Evolutionary conservation across 2,113 vertebrate genomes (phyloP).

Genomic region (Cyanoramphus novaezelandiae): DNA sequence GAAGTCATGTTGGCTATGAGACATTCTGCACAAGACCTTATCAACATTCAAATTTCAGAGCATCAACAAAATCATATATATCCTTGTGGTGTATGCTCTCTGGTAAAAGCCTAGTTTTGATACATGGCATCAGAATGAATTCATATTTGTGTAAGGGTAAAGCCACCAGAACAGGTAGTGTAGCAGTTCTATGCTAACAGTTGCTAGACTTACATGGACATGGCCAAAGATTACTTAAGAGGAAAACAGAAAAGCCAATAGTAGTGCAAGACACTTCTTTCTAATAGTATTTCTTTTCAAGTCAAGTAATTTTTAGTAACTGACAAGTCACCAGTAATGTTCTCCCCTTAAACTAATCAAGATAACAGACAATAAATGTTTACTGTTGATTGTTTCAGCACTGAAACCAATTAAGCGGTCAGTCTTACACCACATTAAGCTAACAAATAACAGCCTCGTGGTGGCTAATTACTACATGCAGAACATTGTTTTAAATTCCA

Average conservation of each 20-base stretch:
- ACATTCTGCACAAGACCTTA: not conserved
- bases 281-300: not conserved
- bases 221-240: not conserved
- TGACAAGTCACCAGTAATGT: not conserved
- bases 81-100: not conserved
- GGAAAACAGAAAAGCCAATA: not conserved
- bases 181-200: not conserved
- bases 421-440: conserved; percentile 26
- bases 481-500: not conserved
- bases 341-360: not conserved
- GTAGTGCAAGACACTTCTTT: not conserved
- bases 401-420: not conserved
- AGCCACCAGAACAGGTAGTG: not conserved
- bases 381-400: not conserved
- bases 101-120: not conserved
- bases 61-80: not conserved
- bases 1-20: not conserved
- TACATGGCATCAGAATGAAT: not conserved
- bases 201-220: not conserved
- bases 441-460: not conserved
- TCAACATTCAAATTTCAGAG: not conserved
- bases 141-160: not conserved
- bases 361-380: not conserved
- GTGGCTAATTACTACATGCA: not conserved
- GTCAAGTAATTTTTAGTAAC: not conserved